phyloP scores from a whole-genome alignment of 2,113 vertebrate genomes.

The Neogobius melanostomus region DNA sequence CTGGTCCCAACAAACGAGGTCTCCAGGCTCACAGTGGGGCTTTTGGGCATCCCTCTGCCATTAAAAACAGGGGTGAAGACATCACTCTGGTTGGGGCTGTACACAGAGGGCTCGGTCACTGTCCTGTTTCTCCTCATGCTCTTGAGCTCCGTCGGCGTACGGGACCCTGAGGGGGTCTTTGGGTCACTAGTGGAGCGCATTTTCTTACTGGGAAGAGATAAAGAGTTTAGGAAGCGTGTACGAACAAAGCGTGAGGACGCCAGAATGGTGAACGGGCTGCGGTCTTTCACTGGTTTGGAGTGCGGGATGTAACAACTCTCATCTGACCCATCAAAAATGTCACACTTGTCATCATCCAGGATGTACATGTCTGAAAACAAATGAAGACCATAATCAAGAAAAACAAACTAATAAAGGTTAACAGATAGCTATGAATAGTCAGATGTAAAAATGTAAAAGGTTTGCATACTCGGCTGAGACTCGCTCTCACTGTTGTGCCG shows the following conservation, averaged over 20 bases:
- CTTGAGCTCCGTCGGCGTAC: slow-evolving; percentile 82
- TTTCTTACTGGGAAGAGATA: slow-evolving; percentile 94
- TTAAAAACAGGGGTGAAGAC: slow-evolving; percentile 83
- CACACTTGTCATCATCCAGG: slow-evolving; percentile 90
- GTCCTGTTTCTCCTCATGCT: slow-evolving; percentile 86
- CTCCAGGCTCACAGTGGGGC: slow-evolving; percentile 88
- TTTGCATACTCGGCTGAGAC: slow-evolving; percentile 88
- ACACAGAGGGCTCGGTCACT: slow-evolving; percentile 87
- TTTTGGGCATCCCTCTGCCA: slow-evolving; percentile 82
- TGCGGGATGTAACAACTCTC: slow-evolving; percentile 85
- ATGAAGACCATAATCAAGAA: neutral
- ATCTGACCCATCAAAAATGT: slow-evolving; percentile 85
- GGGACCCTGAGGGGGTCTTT: slow-evolving; percentile 78
- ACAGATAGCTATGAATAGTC: neutral
- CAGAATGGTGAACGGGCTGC: slow-evolving; percentile 92
- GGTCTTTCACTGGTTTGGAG: slow-evolving; percentile 90
- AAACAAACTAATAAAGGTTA: neutral
- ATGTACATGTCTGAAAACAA: slow-evolving; percentile 89
- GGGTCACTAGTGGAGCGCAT: slow-evolving; percentile 91
- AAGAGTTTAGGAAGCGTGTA: slow-evolving; percentile 90
- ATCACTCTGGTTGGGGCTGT: slow-evolving; percentile 83
- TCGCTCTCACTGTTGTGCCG: slow-evolving; percentile 98
- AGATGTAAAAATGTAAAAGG: neutral
- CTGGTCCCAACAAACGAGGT: slow-evolving; percentile 90
- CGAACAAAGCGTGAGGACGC: slow-evolving; percentile 90